Conservation (phyloP, 2,797 vertebrate genomes). For the Myotis planiceps region DNA sequence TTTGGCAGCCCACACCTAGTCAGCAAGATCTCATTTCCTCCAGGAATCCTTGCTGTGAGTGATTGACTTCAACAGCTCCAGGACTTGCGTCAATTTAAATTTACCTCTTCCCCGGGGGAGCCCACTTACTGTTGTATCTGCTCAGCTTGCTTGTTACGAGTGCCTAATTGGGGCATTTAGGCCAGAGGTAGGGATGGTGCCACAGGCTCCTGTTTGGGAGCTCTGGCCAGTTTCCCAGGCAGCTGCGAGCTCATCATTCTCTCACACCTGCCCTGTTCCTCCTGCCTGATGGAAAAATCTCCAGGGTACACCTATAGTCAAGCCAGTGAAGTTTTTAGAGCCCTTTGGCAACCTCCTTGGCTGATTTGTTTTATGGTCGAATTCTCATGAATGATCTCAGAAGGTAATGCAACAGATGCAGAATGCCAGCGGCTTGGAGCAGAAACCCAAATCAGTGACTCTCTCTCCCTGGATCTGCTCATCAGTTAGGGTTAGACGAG, state of each 20-base stretch:
- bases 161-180: background rate
- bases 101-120: background rate
- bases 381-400: background rate
- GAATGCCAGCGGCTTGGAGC: background rate
- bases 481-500: background rate
- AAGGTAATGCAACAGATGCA: background rate
- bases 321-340: constrained; percentile 15
- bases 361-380: constrained; percentile 33
- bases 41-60: background rate
- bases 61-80: background rate
- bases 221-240: background rate
- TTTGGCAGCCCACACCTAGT: background rate
- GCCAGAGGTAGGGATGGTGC: background rate
- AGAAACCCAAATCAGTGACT: background rate
- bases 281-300: background rate
- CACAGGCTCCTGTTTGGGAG: background rate
- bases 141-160: constrained; percentile 6
- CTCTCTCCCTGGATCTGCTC: background rate
- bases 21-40: background rate
- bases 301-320: background rate
- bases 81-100: background rate
- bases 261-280: constrained; percentile 19
- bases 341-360: background rate
- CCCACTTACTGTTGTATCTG: background rate
- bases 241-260: background rate